phyloP scores from a whole-genome alignment of 2,888 invertebrate genomes.

The Ernsta delagoae region DNA sequence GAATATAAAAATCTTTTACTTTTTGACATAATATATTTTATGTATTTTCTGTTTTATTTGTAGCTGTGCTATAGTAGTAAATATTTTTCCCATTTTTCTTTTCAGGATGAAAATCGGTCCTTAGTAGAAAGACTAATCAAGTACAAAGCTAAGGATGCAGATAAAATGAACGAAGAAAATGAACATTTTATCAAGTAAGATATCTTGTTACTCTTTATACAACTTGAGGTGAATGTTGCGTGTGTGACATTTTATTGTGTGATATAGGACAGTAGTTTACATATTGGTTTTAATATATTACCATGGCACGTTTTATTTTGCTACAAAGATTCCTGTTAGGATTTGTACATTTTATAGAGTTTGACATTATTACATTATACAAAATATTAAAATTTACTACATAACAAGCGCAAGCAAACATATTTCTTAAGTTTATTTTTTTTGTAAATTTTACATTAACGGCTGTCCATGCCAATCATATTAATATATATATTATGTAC shows the following conservation, averaged over 20 bases:
- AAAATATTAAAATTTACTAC: too few relatives aligned
- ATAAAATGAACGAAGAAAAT: conserved; percentile 98
- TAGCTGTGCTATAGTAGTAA: too few relatives aligned
- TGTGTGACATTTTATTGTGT: conserved; percentile 35
- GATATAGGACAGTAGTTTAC: neutral
- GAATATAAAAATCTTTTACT: too few relatives aligned
- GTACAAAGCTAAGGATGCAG: conserved; percentile 97
- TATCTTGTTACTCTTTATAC: conserved; percentile 30
- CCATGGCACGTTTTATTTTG: neutral
- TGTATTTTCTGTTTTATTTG: too few relatives aligned
- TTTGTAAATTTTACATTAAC: too few relatives aligned
- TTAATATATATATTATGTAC: too few relatives aligned
- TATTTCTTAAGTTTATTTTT: too few relatives aligned
- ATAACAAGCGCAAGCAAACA: too few relatives aligned
- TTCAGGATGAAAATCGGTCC: conserved; percentile 94
- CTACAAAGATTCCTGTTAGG: neutral
- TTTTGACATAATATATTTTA: too few relatives aligned
- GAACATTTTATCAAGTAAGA: conserved; percentile 95
- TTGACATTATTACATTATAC: too few relatives aligned
- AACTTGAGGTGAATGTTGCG: conserved; percentile 28
- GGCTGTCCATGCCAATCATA: too few relatives aligned
- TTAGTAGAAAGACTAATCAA: conserved; percentile 94
- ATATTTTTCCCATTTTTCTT: conserved; percentile 45
- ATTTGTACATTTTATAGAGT: too few relatives aligned
- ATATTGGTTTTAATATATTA: neutral